Conservation (phyloP, 2,113 vertebrate genomes). For the Gobius niger region DNA sequence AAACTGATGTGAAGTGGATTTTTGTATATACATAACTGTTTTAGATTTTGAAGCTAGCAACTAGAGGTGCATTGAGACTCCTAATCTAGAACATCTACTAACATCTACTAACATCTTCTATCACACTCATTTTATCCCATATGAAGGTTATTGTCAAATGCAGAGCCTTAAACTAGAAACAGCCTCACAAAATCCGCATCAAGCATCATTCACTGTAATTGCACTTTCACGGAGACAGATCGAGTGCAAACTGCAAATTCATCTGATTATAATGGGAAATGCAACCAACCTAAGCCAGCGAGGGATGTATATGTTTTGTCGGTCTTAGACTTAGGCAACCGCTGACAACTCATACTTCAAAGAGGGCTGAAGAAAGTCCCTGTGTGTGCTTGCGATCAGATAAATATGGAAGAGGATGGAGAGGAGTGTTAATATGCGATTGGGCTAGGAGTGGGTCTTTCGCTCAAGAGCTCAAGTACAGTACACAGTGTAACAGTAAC, state of each 20-base stretch:
- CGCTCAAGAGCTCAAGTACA: not conserved
- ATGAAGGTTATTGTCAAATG: not conserved
- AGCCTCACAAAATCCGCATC: not conserved
- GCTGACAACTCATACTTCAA: constrained; percentile 4
- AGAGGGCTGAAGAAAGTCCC: not conserved
- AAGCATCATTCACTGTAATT: not conserved
- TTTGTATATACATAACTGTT: no score
- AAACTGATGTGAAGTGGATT: no score
- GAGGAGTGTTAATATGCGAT: not conserved
- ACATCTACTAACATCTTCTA: no score
- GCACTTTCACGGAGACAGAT: not conserved
- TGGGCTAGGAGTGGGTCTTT: not conserved
- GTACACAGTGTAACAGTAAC: constrained; percentile 1
- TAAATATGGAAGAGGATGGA: not conserved
- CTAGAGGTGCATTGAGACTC: no score
- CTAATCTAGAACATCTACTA: no score
- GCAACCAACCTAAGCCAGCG: not conserved
- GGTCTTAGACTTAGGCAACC: not conserved
- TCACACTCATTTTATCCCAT: no score
- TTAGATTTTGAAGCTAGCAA: no score
- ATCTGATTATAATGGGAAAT: constrained; percentile 1
- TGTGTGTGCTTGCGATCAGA: not conserved
- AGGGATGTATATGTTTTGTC: not conserved
- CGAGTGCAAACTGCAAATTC: not conserved
- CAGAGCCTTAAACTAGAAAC: not conserved